Conservation (phyloP, 2,888 invertebrate genomes). For the Dorcus parallelipipedus region DNA sequence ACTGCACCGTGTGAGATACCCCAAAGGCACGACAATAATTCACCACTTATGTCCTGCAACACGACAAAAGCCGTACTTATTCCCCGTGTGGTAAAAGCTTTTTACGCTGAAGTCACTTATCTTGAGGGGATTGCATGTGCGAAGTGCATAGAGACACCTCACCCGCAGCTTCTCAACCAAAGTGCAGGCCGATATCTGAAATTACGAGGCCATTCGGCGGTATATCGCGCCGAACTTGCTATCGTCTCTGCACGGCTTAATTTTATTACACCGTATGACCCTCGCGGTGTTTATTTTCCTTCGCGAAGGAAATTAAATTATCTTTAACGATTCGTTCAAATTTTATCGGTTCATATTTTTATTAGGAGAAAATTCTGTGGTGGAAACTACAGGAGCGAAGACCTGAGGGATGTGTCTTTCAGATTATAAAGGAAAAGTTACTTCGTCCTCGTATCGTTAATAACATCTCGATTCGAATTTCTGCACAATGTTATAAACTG, state of each 20-base stretch:
- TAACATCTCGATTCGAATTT: too few relatives aligned
- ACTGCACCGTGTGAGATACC: not conserved
- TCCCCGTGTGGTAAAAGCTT: constrained; percentile 20
- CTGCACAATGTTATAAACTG: too few relatives aligned
- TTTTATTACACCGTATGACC: constrained; percentile 4
- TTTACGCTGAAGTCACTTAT: constrained; percentile 25
- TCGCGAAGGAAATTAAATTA: not conserved
- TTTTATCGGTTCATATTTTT: too few relatives aligned
- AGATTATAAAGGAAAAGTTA: too few relatives aligned
- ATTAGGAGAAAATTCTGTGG: too few relatives aligned
- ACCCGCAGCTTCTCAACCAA: constrained; percentile 13
- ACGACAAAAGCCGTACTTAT: constrained; percentile 9
- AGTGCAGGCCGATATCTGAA: constrained; percentile 21
- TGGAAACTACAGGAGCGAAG: too few relatives aligned
- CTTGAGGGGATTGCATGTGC: constrained; percentile 30
- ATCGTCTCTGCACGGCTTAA: not conserved
- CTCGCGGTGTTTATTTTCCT: constrained; percentile 7
- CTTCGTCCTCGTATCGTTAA: too few relatives aligned
- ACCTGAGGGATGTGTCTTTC: too few relatives aligned
- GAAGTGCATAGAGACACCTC: constrained; percentile 23
- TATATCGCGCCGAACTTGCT: constrained; percentile 2
- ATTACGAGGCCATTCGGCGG: constrained; percentile 25
- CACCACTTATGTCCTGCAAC: constrained; percentile 12
- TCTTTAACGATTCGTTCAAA: too few relatives aligned
- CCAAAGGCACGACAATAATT: constrained; percentile 9